Base-by-base conservation (phyloP, 2,888 invertebrate genomes). In the Parnassius glacialis region DNA sequence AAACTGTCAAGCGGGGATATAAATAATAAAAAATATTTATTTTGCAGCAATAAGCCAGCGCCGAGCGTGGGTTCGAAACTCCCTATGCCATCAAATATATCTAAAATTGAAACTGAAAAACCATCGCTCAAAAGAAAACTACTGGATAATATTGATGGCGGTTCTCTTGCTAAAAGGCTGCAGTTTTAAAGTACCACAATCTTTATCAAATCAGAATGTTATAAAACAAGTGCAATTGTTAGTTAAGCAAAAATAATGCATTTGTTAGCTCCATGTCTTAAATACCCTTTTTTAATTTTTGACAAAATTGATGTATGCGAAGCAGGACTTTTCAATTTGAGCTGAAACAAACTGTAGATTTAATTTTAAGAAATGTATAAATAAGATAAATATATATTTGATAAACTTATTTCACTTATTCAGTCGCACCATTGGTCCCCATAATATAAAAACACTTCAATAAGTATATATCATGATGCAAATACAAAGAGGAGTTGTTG, bases 1-100 rank as follows among this genome's bases (percentile, higher is more conserved):
- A 45, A 45, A 45, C 45, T 45, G 10, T 45, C n/a, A 11, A 45
- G n/a, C 11, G 0, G 3, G 3, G 45, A 45, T 1, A 45, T n/a
- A 45, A 12, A 47, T 42, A 25, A 13, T 51, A 45, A 20, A 41
- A 52, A 52, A 51, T 16, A 45, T 47, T 47, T 25, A 9, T 42
- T 47, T 85, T 85, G 45, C 83, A 94, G 95, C 71, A 98, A 96
- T 79, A 96, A 96, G 81, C 99, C 98, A 3, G 94, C 96, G 9
- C 98, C 98, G 0, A 95, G 97, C 0, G 90, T 95, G 9, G 97
- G 97, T 2, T 85, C 93, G n/a, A 96, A 96, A 78, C 84, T 98
- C 59, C 98, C 98, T 0, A 90, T 96, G 76, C 97, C 97, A 1
- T 92, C 94, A 16, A 93, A 90, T 71, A 87, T 96, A 60, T 88